Conservation (phyloP, 1,140 invertebrate genomes). For the Platorchestia sp. region DNA sequence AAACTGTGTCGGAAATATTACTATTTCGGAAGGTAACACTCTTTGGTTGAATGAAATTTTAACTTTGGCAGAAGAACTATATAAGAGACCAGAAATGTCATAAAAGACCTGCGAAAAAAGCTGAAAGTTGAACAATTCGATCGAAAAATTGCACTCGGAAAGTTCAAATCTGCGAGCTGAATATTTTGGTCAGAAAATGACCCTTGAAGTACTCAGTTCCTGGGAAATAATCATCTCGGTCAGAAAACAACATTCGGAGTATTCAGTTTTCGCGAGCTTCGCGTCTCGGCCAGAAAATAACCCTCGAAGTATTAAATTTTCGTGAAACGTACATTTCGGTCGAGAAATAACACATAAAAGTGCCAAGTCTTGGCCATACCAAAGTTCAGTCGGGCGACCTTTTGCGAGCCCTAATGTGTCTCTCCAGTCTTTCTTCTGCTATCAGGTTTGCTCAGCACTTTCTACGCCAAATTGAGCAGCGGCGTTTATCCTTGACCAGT, state of each 20-base stretch:
- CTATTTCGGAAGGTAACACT: no score
- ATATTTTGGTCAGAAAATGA: not conserved
- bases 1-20: no score
- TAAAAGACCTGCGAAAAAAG: not conserved
- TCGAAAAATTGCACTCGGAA: no score
- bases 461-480: not conserved
- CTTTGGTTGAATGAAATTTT: not conserved
- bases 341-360: not conserved
- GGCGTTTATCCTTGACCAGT: not conserved
- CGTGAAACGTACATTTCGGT: not conserved
- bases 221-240: not conserved
- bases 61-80: not conserved
- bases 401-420: not conserved
- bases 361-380: not conserved
- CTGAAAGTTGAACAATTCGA: not conserved
- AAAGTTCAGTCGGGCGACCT: not conserved
- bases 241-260: not conserved
- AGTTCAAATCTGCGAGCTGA: no score
- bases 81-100: not conserved
- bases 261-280: no score
- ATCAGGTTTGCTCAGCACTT: not conserved
- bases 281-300: not conserved
- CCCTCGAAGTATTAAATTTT: not conserved
- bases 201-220: not conserved
- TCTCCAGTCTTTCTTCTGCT: not conserved